Percentiles rank a stretch among this genome's conserved stretches.
These are phyloP conservation scores for Siderastrea radians DNA, from an alignment of 92 coral and sea anemone genomes.

Conservation along the genomic window DNA sequence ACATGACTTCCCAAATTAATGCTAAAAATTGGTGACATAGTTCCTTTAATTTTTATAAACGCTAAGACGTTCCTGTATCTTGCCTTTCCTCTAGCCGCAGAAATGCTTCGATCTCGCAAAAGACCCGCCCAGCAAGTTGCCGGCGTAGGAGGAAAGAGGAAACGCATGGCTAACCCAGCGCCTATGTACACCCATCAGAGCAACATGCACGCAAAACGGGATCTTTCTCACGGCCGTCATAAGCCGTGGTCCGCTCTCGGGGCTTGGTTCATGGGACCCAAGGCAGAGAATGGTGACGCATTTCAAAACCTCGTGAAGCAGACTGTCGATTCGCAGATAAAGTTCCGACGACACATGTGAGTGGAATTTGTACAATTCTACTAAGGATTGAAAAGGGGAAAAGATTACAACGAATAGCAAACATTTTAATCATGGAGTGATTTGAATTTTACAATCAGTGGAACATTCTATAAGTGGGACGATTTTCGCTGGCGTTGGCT, in stretches of 20 bases:
- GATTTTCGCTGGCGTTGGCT: too few species aligned
- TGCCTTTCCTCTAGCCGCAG: background rate
- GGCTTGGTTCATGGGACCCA: conserved; percentile 87
- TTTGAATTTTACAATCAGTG: too few species aligned
- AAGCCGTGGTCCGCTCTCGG: conserved; percentile 76
- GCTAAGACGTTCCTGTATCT: too few species aligned
- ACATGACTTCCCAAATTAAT: too few species aligned
- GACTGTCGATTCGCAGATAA: conserved; percentile 72
- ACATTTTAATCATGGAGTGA: background rate
- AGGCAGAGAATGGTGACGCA: conserved; percentile 84
- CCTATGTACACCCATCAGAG: conserved; percentile 54
- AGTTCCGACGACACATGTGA: conserved; percentile 54
- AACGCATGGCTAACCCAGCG: conserved; percentile 7
- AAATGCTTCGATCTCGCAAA: conserved; percentile 30
- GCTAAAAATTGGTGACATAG: too few species aligned
- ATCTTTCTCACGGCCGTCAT: conserved; percentile 22
- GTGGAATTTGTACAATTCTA: background rate
- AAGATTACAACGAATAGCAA: background rate
- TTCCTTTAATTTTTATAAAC: too few species aligned
- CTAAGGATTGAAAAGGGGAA: background rate
- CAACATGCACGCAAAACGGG: conserved; percentile 18
- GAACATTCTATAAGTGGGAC: too few species aligned
- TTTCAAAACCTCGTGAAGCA: conserved; percentile 68
- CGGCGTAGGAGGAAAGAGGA: conserved; percentile 24
- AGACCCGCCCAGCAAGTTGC: conserved; percentile 15